Evolutionary conservation across 2,888 invertebrate species (phyloP), one percentile per base, ranked within the genome.

Genomic region (Agapostemon virescens): DNA sequence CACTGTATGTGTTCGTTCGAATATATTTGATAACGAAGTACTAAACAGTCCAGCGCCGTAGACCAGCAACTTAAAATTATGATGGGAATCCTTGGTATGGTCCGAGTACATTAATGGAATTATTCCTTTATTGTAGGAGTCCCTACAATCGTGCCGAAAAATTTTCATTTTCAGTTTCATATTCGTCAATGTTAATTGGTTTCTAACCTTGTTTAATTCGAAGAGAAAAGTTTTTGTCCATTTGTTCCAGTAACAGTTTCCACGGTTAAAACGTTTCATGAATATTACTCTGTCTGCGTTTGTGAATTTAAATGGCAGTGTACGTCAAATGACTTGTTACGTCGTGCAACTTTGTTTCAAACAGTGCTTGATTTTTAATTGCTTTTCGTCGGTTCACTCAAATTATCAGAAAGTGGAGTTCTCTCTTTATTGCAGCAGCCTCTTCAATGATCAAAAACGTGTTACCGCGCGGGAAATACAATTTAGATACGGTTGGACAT

Each of bases 291-390:
- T 7, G 55, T 26, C 15, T 5, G 55, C 15, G 15, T 55, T 49
- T 7, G 55, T 17, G 55, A 55, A 55, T 17, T 55, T 26, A 55
- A 55, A 55, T 55, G 26, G 55, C 55, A 17, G 26, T 55, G 55
- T 17, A 23, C 55, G 55, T 55, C 6, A 55, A 26, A 55, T 55
- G 26, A 55, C 26, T 55, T 55, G 55, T 26, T 55, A 55, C 55
- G 26, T 17, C 26, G 55, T 5, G 55, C 17, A 55, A 55, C 26
- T 55, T 55, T 55, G 55, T 55, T 26, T 26, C 23, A 0, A 55
- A 55, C 26, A 26, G 55, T 55, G 23, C 55, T 55, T 26, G 55
- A 26, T 55, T 55, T 55, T 55, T 26, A 55, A 55, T 55, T 55
- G 26, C 55, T 55, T 26, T 2, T 1, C 15, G 26, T 55, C 7